Conservation (phyloP, 1,140 invertebrate species). For the Drosophila neocordata region DNA sequence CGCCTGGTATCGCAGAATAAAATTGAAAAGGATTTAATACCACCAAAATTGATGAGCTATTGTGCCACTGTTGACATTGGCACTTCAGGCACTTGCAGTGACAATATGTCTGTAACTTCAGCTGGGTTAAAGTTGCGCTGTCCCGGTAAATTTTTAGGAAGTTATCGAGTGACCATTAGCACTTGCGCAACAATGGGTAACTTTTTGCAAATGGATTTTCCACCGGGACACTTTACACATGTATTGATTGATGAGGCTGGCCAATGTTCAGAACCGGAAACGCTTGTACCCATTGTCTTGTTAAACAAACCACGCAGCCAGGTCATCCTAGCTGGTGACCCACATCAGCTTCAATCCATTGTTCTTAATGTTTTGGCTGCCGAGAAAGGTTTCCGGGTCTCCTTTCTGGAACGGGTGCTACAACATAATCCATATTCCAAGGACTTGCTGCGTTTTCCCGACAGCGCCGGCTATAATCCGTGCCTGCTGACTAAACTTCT, state of each 20-base stretch:
- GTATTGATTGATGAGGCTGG: constrained; percentile 95
- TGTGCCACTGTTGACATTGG: constrained; percentile 87
- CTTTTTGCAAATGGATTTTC: constrained; percentile 87
- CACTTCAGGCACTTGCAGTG: constrained; percentile 82
- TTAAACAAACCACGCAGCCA: constrained; percentile 85
- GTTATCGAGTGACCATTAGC: constrained; percentile 91
- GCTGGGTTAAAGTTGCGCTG: constrained; percentile 84
- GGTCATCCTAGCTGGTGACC: constrained; percentile 95
- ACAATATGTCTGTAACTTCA: constrained; percentile 61
- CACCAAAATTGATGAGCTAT: constrained; percentile 87
- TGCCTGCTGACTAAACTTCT: constrained; percentile 88
- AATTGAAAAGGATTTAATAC: constrained; percentile 85
- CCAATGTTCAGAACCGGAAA: constrained; percentile 94
- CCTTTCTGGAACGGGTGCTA: constrained; percentile 89
- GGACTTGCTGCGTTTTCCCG: constrained; percentile 83
- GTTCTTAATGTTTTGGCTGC: constrained; percentile 87
- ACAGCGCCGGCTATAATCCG: constrained; percentile 86
- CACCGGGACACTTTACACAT: constrained; percentile 92
- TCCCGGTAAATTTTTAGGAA: constrained; percentile 85
- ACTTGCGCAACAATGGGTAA: constrained; percentile 91
- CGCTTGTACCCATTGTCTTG: constrained; percentile 88
- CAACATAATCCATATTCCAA: constrained; percentile 86
- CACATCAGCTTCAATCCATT: constrained; percentile 94
- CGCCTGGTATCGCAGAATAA: constrained; percentile 87
- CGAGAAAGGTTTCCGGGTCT: constrained; percentile 87